Evolutionary conservation across 2,888 invertebrate species (phyloP), one percentile per base, ranked within the genome.

Genomic region (Dasysyrphus tricinctus): DNA sequence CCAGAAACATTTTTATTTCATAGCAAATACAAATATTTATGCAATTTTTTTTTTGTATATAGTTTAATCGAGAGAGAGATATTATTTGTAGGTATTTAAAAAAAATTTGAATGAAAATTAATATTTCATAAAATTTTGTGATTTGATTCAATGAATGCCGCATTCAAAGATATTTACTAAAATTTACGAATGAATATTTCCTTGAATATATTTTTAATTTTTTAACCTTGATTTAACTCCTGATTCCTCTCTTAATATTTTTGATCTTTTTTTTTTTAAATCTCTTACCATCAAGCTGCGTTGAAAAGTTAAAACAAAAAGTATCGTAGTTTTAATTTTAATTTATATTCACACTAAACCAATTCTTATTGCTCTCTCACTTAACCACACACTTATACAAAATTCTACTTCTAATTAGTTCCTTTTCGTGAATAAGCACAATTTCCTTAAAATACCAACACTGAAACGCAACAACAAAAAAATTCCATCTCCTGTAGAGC

Each of bases 351-450:
- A 34, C 37, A 74, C 61, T 74, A 3, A 6, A 61, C 14, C 32
- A 1, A 29, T 57, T 47, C 34, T 70, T 34, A 34, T 69, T 32
- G 5, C 5, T 0, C 51, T 63, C 32, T 54, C 24, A 37, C 29
- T 24, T 44, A 12, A 65, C 34, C 42, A 57, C 44, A 72, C 19
- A 12, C 19, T 54, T 67, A 63, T 12, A 65, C 44, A 70, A 73
- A 73, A 65, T 47, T 73, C 19, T 11, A 56, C 34, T 67, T 74
- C 57, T 80, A 80, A 80, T 80, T 80, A 80, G 80, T 67, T 74
- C 74, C 47, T 39, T n/a, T 67, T 74, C 19, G 59, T 74, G 80
- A 67, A 59, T 80, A 42, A 74, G 59, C 42, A 80, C 73, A 51
- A 74, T 74, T 70, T 81, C 57, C 57, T 56, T 14, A 6, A 70